phyloP scores from a whole-genome alignment of 2,797 vertebrate species.

The Rousettus madagascariensis region DNA sequence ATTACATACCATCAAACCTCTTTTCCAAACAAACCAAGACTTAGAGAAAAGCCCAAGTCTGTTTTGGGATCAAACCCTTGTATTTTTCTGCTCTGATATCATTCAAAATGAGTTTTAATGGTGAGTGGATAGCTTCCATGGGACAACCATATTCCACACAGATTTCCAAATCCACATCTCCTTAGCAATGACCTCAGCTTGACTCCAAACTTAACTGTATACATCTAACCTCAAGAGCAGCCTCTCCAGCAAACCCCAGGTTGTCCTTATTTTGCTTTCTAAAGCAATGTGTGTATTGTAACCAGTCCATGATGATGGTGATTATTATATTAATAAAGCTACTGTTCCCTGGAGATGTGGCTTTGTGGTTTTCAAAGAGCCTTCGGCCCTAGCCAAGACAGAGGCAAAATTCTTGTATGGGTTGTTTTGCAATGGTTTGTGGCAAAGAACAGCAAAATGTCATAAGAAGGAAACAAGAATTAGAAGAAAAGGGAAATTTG shows the following conservation, averaged over 20 bases:
- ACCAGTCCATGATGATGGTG: slow-evolving; percentile 44
- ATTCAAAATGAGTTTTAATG: slow-evolving; percentile 49
- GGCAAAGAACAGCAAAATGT: slow-evolving; percentile 66
- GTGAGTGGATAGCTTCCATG: slow-evolving; percentile 11
- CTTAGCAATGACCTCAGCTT: slow-evolving; percentile 68
- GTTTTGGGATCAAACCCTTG: slow-evolving; percentile 34
- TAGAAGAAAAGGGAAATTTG: slow-evolving; percentile 57
- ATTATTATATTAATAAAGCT: slow-evolving; percentile 79
- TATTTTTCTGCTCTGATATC: slow-evolving; percentile 59
- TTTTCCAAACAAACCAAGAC: slow-evolving; percentile 42
- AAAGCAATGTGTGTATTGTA: slow-evolving; percentile 68
- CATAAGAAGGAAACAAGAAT: slow-evolving; percentile 70
- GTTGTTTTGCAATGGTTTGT: slow-evolving; percentile 67
- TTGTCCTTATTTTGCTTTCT: slow-evolving; percentile 66
- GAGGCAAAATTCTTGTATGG: not conserved
- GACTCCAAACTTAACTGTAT: slow-evolving; percentile 58
- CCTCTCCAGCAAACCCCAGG: slow-evolving; percentile 58
- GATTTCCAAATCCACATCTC: slow-evolving; percentile 57
- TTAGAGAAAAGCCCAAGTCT: slow-evolving; percentile 27
- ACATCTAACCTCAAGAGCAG: slow-evolving; percentile 67
- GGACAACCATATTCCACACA: slow-evolving; percentile 59
- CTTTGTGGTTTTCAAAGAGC: slow-evolving; percentile 70
- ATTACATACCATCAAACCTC: not conserved
- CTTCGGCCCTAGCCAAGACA: slow-evolving; percentile 43
- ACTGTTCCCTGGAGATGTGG: slow-evolving; percentile 64